These are phyloP conservation scores for Lepeophtheirus nordmannii DNA, from an alignment of 2,888 invertebrate species.

Conservation along the genomic window DNA sequence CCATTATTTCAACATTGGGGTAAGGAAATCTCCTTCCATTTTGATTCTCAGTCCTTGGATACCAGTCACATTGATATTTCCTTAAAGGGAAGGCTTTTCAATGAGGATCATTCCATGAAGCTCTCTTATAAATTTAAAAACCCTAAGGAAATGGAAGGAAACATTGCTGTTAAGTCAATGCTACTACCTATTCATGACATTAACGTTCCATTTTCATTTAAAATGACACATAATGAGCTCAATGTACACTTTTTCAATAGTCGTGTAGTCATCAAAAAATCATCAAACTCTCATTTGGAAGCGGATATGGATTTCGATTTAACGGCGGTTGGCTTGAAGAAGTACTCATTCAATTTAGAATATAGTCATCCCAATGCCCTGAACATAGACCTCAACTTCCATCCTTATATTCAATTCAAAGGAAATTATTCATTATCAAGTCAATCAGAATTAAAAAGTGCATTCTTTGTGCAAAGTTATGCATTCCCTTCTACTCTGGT, in stretches of 20 bases:
- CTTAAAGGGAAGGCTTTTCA: background rate
- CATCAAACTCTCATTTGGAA: background rate
- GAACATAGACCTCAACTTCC: background rate
- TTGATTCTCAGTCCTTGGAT: background rate
- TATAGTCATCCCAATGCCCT: background rate
- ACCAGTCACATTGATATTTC: background rate
- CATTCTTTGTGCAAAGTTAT: background rate
- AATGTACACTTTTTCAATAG: background rate
- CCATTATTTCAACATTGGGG: slow-evolving; percentile 4
- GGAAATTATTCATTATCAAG: background rate
- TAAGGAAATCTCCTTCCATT: background rate
- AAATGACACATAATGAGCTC: background rate
- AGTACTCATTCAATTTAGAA: background rate
- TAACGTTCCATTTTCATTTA: background rate
- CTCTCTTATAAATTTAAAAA: background rate
- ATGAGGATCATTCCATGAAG: background rate
- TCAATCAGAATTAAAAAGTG: background rate
- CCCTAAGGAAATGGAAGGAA: background rate
- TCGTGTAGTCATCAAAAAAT: background rate
- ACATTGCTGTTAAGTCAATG: background rate
- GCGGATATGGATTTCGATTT: background rate
- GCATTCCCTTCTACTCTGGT: background rate
- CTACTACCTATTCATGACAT: background rate
- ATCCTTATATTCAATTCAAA: background rate
- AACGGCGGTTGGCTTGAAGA: background rate